Base-by-base conservation (phyloP, 2,888 invertebrate genomes). In the Nemotelus pantherinus region DNA sequence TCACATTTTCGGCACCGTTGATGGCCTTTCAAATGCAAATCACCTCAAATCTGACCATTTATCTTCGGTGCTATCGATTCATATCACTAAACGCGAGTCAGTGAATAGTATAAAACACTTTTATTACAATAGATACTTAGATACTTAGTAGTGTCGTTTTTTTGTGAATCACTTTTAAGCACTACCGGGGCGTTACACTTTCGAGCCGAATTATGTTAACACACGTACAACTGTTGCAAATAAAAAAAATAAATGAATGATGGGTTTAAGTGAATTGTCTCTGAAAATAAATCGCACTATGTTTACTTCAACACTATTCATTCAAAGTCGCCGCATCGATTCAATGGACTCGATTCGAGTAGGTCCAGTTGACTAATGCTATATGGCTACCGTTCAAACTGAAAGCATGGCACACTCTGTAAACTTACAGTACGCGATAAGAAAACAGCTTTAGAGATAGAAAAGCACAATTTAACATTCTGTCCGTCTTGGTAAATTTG, bases 241-340 rank as follows among this genome's bases (percentile, higher is more conserved):
- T 25, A 25, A 25, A 0, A 25, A 25, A 25, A 25, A 25, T 25
- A 25, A 25, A 25, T 25, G 25, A 25, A 25, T 25, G 25, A 1
- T 25, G 25, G 25, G 6, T 10, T 10, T 43, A 63, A 43, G 63
- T 47, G 9, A n/a, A 65, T 47, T 47, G 2, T 44, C 65, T 25
- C 25, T 65, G 4, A 45, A 65, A 65, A 65, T 65, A 65, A 65
- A 65, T 65, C 65, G 65, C 45, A 65, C 65, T 44, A 47, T 65
- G n/a, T 44, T 10, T 63, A 5, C 63, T 25, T 25, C n/a, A 45
- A 41, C 47, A 45, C 43, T 63, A 44, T 5, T 25, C 4, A 53
- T 53, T 53, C 5, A 7, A 53, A 53, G 6, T 53, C 53, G 53
- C 53, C 53, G 53, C 58, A 45, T 3, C 41, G 50, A 50, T 50